phyloP scores from a whole-genome alignment of 2,888 invertebrate species.

The Hololepta plana region DNA sequence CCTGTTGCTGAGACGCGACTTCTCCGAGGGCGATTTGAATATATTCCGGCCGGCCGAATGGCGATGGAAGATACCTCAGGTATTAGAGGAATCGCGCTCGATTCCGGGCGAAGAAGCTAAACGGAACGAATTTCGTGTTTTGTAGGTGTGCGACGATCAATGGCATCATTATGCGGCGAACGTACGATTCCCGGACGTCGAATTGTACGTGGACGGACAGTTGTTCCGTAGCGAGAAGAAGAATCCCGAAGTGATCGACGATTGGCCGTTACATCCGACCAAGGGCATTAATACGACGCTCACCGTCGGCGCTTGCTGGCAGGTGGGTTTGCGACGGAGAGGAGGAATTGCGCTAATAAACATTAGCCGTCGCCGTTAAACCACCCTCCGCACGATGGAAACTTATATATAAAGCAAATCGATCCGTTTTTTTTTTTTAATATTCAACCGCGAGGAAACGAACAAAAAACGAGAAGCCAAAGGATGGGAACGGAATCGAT shows the following conservation, averaged over 20 bases:
- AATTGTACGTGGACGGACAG: constrained; percentile 77
- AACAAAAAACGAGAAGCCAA: too few relatives aligned
- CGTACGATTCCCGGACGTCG: constrained; percentile 81
- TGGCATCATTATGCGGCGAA: constrained; percentile 98
- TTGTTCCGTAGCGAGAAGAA: constrained; percentile 42
- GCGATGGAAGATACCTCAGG: constrained; percentile 92
- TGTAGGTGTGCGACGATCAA: constrained; percentile 82
- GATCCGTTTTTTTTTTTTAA: too few relatives aligned
- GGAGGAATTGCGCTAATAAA: too few relatives aligned
- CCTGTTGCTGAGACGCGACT: constrained; percentile 73
- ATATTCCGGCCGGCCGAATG: constrained; percentile 96
- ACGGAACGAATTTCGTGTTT: constrained; percentile 4
- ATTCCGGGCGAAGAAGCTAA: background rate
- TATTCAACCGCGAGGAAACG: too few relatives aligned
- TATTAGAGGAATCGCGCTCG: constrained; percentile 18
- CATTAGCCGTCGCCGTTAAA: too few relatives aligned
- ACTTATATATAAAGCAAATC: too few relatives aligned
- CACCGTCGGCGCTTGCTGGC: constrained; percentile 95
- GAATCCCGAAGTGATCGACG: constrained; percentile 95
- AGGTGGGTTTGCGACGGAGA: too few relatives aligned
- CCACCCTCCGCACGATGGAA: too few relatives aligned
- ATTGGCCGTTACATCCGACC: constrained; percentile 96
- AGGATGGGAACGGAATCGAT: too few relatives aligned
- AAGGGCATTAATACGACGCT: constrained; percentile 86
- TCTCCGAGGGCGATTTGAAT: constrained; percentile 80